Evolutionary conservation across 2,888 invertebrate genomes (phyloP).

Genomic region (Empis stercorea): DNA sequence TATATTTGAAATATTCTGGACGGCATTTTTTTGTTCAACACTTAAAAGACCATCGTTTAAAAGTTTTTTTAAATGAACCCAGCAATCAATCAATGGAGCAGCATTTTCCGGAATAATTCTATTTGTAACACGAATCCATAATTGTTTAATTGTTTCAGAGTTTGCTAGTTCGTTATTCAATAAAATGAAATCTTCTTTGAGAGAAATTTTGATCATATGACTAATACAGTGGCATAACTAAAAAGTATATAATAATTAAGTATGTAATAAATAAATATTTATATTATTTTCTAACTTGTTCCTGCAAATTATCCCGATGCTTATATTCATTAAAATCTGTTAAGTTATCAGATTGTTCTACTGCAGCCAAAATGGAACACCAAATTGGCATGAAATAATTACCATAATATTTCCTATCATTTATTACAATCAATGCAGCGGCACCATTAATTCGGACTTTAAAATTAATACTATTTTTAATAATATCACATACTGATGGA

Average conservation of each 20-base stretch:
- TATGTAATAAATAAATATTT: background rate
- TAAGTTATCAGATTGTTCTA: constrained; percentile 65
- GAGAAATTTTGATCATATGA: constrained; percentile 51
- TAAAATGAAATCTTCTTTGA: constrained; percentile 43
- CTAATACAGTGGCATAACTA: constrained; percentile 62
- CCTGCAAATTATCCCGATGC: constrained; percentile 72
- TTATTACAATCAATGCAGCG: constrained; percentile 54
- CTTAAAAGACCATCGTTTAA: constrained; percentile 9
- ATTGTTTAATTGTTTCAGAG: constrained; percentile 23
- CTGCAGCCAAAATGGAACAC: constrained; percentile 55
- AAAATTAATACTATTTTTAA: constrained; percentile 65
- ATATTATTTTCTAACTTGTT: constrained; percentile 48
- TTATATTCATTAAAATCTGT: constrained; percentile 74
- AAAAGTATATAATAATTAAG: constrained; percentile 19
- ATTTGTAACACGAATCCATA: constrained; percentile 31
- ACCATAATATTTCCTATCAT: constrained; percentile 49
- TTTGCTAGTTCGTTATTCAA: constrained; percentile 31
- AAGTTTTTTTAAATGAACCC: constrained; percentile 16
- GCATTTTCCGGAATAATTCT: constrained; percentile 32
- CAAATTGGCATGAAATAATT: constrained; percentile 49
- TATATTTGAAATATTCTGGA: too few relatives aligned
- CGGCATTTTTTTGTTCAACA: constrained; percentile 16
- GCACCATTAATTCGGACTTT: constrained; percentile 85
- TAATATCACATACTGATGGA: constrained; percentile 48
- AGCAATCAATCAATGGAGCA: constrained; percentile 24